Base-by-base conservation (phyloP, 2,888 invertebrate genomes). In the Axea sp. region DNA sequence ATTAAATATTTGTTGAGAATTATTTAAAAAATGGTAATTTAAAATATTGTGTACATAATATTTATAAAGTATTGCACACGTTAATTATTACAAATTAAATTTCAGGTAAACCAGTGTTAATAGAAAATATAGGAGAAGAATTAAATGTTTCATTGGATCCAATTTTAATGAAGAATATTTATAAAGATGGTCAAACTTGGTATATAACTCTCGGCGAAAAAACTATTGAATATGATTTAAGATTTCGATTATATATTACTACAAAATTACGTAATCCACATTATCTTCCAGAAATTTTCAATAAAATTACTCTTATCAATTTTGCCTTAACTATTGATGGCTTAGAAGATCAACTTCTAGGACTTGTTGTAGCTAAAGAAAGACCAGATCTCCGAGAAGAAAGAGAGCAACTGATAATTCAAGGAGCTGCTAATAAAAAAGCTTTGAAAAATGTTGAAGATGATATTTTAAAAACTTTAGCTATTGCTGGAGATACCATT, bases 211-310 rank as follows among this genome's bases (percentile, higher is more conserved):
- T 95, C 11, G 95, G 95, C 2, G 94, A 95, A 78, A 93, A 92
- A 82, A 91, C 93, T 0, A 92, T 95, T 57, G 93, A 93, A 83
- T 95, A 94, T 87, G 92, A 93, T 86, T 89, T 90, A 37, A 90
- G 93, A 83, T 96, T 96, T 86, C 73, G 92, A 76, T 89, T 96
- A 59, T 95, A 95, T 84, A 91, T 95, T 88, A 95, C 95, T 1
- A 94, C 95, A 1, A 95, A 95, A 85, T 88, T 95, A 37, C 90
- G 94, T 68, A 96, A 96, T 88, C 96, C 96, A 0, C 95, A 95
- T 88, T 95, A 94, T 87, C 89, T 94, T 55, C 95, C 96, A 0
- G 95, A 96, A 89, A 90, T 95, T 0, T 94, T 94, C 77, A 94
- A 94, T 80, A 94, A 94, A 88, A 94, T 95, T 0, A 94, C 94